A percentile compares a stretch with the other conserved stretches of the same genome.
phyloP scores from a whole-genome alignment of 2,888 invertebrate species.

The Lochmaea capreae region DNA sequence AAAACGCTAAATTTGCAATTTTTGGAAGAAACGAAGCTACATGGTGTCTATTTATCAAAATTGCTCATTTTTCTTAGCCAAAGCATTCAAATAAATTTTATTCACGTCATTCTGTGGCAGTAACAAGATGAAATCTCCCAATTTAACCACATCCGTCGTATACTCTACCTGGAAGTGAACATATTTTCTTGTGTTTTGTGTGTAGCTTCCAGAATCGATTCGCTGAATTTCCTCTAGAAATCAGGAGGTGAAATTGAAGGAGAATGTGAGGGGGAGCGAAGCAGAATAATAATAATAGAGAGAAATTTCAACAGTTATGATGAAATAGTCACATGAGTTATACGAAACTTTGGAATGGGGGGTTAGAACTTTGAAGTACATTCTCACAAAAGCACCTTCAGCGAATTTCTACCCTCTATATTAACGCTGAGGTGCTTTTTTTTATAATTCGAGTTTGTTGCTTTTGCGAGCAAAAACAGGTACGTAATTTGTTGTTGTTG shows the following conservation, averaged over 20 bases:
- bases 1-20: too few relatives aligned
- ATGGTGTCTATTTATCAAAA: too few relatives aligned
- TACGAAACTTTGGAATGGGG: not conserved
- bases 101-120: not conserved
- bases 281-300: constrained; percentile 7
- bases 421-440: not conserved
- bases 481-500: not conserved
- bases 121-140: not conserved
- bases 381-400: constrained; percentile 2
- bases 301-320: constrained; percentile 11
- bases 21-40: too few relatives aligned
- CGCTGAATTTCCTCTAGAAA: not conserved
- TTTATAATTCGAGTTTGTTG: not conserved
- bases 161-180: not conserved
- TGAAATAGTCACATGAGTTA: not conserved
- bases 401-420: constrained; percentile 5
- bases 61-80: too few relatives aligned
- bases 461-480: not conserved
- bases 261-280: constrained; percentile 17
- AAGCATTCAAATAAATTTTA: too few relatives aligned
- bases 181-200: not conserved
- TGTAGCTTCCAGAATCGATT: constrained; percentile 6
- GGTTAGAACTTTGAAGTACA: not conserved
- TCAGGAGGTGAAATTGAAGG: constrained; percentile 1
- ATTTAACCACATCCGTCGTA: constrained; percentile 5